phyloP scores from a whole-genome alignment of 1,140 invertebrate species.

The Centruroides sculpturatus region DNA sequence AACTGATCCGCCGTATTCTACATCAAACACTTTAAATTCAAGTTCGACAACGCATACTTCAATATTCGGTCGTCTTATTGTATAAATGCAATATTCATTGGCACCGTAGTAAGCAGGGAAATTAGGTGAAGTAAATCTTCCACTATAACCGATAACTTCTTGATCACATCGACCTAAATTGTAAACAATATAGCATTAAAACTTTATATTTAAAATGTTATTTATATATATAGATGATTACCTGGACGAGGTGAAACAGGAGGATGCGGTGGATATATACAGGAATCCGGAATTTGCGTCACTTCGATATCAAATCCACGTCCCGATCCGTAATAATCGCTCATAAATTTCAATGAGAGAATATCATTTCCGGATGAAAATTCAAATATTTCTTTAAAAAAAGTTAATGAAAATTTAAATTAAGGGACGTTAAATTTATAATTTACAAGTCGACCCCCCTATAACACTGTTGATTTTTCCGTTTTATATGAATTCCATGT shows the following conservation, averaged over 20 bases:
- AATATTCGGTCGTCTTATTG: conserved; percentile 12
- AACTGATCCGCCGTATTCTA: conserved; percentile 12
- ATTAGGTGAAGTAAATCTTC: conserved; percentile 15
- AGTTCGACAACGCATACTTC: conserved; percentile 17
- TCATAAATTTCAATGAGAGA: conserved; percentile 15
- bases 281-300: conserved; percentile 17
- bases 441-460: too few species aligned
- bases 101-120: conserved; percentile 17
- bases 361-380: conserved; percentile 9
- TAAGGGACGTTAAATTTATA: too few species aligned
- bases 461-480: too few species aligned
- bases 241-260: not conserved
- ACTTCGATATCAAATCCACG: conserved; percentile 19
- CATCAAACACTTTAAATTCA: conserved; percentile 18
- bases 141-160: conserved; percentile 6
- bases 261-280: not conserved
- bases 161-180: conserved; percentile 4
- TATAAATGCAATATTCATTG: conserved; percentile 13
- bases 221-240: not conserved
- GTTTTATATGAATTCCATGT: too few species aligned
- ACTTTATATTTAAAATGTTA: not conserved
- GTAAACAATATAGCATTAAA: not conserved
- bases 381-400: conserved; percentile 6
- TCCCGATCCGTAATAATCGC: conserved; percentile 12
- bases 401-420: too few species aligned